Conservation (phyloP, 2,113 vertebrate species). For the Triplophysa dalaica region DNA sequence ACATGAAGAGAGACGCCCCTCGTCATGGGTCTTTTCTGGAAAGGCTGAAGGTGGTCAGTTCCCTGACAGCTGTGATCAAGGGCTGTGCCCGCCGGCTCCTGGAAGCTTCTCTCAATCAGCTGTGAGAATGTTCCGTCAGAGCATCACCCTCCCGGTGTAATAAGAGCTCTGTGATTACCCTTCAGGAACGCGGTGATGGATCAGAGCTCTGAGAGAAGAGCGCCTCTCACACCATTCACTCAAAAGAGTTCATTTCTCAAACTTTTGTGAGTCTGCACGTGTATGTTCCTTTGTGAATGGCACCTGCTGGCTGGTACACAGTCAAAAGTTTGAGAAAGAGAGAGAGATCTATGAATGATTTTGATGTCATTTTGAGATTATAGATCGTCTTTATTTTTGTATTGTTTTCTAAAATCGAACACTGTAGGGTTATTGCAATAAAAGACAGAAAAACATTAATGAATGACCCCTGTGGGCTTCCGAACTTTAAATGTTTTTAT, state of each 20-base stretch:
- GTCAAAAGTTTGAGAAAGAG: background rate
- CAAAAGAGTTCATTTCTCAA: conserved; percentile 9
- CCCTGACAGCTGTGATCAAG: conserved; percentile 22
- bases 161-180: conserved; percentile 49
- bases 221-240: background rate
- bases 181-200: conserved; percentile 49
- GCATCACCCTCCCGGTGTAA: conserved; percentile 21
- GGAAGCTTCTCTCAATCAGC: conserved; percentile 21
- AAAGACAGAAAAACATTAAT: too few relatives aligned
- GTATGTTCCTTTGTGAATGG: background rate
- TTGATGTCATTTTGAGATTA: too few relatives aligned
- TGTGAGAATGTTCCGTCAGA: conserved; percentile 42
- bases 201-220: conserved; percentile 33
- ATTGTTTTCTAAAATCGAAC: too few relatives aligned
- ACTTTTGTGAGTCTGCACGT: conserved; percentile 9
- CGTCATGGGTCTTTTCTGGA: conserved; percentile 3
- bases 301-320: background rate
- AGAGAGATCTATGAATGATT: too few relatives aligned
- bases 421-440: too few relatives aligned
- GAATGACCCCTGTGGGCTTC: too few relatives aligned
- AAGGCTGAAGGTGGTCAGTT: conserved; percentile 15
- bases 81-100: background rate
- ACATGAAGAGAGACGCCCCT: conserved; percentile 3
- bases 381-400: too few relatives aligned
- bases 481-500: too few relatives aligned